Percentiles rank a stretch among this genome's conserved stretches.
These are phyloP conservation scores for Pterocles burchelli DNA, from an alignment of 2,113 vertebrate species.

Conservation along the genomic window DNA sequence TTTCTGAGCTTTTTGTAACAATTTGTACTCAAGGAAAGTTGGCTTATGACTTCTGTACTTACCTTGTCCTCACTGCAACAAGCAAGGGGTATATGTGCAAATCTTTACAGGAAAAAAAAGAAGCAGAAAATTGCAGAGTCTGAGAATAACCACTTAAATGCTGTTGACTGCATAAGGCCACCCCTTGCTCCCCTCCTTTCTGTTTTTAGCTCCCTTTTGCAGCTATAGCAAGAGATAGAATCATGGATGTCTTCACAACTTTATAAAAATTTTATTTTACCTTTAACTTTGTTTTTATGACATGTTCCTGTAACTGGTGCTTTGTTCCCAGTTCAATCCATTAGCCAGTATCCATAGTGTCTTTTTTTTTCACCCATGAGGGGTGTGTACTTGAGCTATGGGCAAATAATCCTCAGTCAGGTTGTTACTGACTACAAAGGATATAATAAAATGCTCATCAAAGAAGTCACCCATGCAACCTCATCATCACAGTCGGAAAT, in stretches of 20 bases:
- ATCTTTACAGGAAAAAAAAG: not conserved
- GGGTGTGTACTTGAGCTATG: not conserved
- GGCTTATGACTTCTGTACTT: not conserved
- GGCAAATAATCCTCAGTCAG: not conserved
- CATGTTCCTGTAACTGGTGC: not conserved
- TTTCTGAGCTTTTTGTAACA: not conserved
- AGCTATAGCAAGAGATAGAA: not conserved
- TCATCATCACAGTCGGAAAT: fast-evolving
- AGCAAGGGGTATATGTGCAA: not conserved
- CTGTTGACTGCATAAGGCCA: not conserved
- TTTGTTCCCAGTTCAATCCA: not conserved
- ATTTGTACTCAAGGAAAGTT: not conserved
- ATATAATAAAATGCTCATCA: not conserved
- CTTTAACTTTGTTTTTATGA: not conserved
- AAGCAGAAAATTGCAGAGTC: not conserved
- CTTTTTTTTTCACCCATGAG: not conserved
- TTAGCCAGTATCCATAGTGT: not conserved
- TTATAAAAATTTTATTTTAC: not conserved
- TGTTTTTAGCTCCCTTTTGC: not conserved
- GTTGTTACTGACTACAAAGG: not conserved
- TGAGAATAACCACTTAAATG: not conserved
- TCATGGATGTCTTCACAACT: not conserved
- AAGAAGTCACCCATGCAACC: not conserved
- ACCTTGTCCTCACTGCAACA: not conserved
- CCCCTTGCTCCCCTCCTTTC: not conserved